phyloP scores from a whole-genome alignment of 2,113 vertebrate genomes.

The Eira barbara region DNA sequence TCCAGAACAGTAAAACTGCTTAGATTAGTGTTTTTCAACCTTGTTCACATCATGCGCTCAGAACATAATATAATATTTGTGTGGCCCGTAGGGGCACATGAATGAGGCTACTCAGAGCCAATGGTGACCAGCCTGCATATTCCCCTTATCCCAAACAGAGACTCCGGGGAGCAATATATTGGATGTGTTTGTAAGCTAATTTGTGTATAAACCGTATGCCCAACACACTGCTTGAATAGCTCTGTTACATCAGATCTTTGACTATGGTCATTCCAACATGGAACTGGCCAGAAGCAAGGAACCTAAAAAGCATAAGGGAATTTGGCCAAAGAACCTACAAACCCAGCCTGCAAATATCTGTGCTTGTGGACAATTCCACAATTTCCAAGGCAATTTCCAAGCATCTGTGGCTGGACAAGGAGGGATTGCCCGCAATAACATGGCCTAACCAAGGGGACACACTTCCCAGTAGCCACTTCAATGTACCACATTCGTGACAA shows the following conservation, averaged over 20 bases:
- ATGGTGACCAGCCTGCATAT: neutral
- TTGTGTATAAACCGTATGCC: neutral
- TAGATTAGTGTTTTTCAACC: neutral
- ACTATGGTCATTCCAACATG: neutral
- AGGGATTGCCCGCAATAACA: neutral
- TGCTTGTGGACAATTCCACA: neutral
- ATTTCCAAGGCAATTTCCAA: neutral
- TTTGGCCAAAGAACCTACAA: neutral
- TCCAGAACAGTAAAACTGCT: neutral
- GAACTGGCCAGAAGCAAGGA: neutral
- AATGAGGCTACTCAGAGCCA: neutral
- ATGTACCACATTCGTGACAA: neutral
- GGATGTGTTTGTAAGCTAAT: neutral
- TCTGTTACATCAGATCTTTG: neutral
- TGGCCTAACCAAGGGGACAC: neutral
- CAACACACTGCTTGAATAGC: neutral
- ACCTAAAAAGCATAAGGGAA: neutral
- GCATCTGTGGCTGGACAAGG: neutral
- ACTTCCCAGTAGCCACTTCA: neutral
- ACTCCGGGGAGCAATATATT: neutral
- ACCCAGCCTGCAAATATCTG: neutral
- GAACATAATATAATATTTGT: neutral
- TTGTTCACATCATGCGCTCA: neutral
- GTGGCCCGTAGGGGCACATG: accelerated
- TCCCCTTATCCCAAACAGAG: neutral